Base-by-base conservation (phyloP, 1,140 invertebrate species). In the Bombus terrestris region DNA sequence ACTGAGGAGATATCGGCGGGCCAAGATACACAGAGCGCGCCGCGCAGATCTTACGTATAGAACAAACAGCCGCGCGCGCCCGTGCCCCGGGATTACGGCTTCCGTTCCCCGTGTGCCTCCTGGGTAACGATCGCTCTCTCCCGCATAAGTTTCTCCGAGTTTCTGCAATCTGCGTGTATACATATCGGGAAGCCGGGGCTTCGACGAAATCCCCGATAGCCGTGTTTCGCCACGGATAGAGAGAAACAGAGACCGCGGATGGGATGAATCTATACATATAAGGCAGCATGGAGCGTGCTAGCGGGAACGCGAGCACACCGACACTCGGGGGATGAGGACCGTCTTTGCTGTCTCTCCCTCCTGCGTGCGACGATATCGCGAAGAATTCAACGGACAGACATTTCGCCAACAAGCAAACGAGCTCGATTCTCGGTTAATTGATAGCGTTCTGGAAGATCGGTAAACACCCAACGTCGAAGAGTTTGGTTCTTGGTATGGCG, bases 1-100 rank as follows among this genome's bases (percentile, higher is more conserved):
- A 92, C 91, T 92, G 90, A 92, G 91, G 90, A 94, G 93, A 94
- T 94, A 94, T 94, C 92, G 93, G 91, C 90, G 92, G 92, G 94
- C 93, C 91, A 94, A 95, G 92, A 94, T 93, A 94, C 93, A 94
- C 93, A 94, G 75, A 59, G 75, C 57, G 83, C 89, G 72, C 85
- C 88, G 87, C 79, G 89, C 90, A 85, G 92, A 94, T 94, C 92
- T 94, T 94, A 93, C 92, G 93, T 93, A 94, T 93, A 93, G 92
- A 93, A 94, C 93, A 94, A 94, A 94, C 91, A 94, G 85, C 86
- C 62, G 76, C 81, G 66, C 76, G 66, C 59, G 73, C 59, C 81
- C 76, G 82, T 85, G 82, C 87, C 81, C 86, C 89, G 90, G 85
- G 92, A 91, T 92, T 92, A 90, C 89, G 87, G 88, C 83, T 90